A percentile compares a stretch with the other conserved stretches of the same genome.
phyloP scores from a whole-genome alignment of 2,888 invertebrate genomes.

The Eudemis profundana region DNA sequence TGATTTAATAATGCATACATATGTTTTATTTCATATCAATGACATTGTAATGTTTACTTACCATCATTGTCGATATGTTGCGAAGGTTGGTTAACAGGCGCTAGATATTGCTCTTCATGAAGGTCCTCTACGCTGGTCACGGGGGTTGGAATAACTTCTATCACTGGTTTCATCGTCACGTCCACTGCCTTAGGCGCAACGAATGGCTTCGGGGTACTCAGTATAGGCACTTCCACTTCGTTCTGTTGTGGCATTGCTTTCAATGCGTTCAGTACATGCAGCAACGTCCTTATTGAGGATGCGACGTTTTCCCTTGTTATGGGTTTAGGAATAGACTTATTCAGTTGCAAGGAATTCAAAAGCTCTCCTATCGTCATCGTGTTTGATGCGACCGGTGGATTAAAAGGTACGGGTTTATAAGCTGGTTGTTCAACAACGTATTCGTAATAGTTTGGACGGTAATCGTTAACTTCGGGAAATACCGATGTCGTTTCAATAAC shows the following conservation, averaged over 20 bases:
- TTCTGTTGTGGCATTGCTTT: slow-evolving; percentile 79
- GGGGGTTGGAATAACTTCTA: slow-evolving; percentile 55
- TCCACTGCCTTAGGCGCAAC: slow-evolving; percentile 57
- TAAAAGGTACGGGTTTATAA: slow-evolving; percentile 51
- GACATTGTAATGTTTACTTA: neutral
- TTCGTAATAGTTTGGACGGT: slow-evolving; percentile 65
- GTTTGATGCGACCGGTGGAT: slow-evolving; percentile 54
- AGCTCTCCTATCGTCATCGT: slow-evolving; percentile 80
- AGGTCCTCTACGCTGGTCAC: slow-evolving; percentile 58
- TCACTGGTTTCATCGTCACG: slow-evolving; percentile 59
- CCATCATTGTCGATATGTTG: slow-evolving; percentile 78
- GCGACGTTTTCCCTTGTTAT: slow-evolving; percentile 92
- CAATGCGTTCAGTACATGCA: slow-evolving; percentile 90
- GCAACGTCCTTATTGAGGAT: slow-evolving; percentile 90
- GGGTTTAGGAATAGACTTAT: slow-evolving; percentile 90
- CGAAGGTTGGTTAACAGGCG: slow-evolving; percentile 69
- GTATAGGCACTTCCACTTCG: slow-evolving; percentile 65
- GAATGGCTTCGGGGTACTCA: slow-evolving; percentile 74
- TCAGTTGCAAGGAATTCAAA: slow-evolving; percentile 89
- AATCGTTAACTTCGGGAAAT: slow-evolving; percentile 52
- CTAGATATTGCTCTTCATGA: slow-evolving; percentile 70
- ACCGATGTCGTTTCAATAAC: slow-evolving; percentile 53
- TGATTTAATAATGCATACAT: too few relatives aligned
- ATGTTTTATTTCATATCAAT: neutral
- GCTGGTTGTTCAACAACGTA: slow-evolving; percentile 64